Evolutionary conservation across 2,113 vertebrate genomes (phyloP), one percentile per base, ranked within the genome.

Genomic region (Fulmarus glacialis): DNA sequence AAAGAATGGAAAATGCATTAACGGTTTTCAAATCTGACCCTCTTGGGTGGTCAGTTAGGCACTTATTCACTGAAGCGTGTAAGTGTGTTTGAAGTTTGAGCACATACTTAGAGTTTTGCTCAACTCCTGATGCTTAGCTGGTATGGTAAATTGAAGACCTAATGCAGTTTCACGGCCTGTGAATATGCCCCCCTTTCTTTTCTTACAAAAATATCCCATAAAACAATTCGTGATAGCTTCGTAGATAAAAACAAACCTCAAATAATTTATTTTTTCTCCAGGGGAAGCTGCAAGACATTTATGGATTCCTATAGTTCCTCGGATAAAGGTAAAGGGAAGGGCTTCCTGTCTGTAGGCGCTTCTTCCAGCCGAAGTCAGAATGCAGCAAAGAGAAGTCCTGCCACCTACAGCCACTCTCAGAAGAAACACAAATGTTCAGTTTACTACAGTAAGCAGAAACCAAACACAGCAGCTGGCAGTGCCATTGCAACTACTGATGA

Each of bases 261-360:
- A 64, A 36, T 53, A 47, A 45, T 48, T 94, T 87, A n/a, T 84
- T 47, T 82, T 98, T 93, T 97, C 97, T 96, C 94, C 59, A 99
- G 99, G 97, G 99, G 98, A 93, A 99, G 98, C 78, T 99, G 99
- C 96, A 99, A 99, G 98, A 99, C 98, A 43, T 99, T 99, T 68
- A 98, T 99, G 36, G 99, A 99, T 96, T 98, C 99, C 3, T 99
- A 98, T 59, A 98, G 99, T 90, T 98, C 99, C 36, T 98, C 99
- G 9, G 99, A 99, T 96, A 99, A 99, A 98, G 99, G 99, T 18
- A 99, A 99, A 97, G 99, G 99, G 26, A 99, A 99, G n/a, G 99
- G 99, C 74, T 99, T 99, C 95, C 98, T 99, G 26, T 98, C 99
- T 1, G 94, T 99, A 62, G 98, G 97, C 84, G 87, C 97, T 36